Evolutionary conservation across 2,113 vertebrate species (phyloP), one percentile per base, ranked within the genome.

Genomic region (Hippocampus comes): DNA sequence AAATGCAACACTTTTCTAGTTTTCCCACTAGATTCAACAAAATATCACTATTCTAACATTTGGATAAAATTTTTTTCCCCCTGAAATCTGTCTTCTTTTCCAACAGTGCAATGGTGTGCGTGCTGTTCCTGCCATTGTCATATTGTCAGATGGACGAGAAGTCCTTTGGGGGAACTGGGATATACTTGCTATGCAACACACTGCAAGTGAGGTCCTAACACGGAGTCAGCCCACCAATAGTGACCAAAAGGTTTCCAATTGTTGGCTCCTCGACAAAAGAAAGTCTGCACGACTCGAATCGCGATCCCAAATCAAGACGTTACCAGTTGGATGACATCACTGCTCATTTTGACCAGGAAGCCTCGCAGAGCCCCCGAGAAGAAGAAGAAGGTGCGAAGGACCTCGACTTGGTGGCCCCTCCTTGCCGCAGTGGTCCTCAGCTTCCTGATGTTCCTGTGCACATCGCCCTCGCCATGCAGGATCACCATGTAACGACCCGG

Each of bases 401-500:
- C 73, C 68, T 94, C 82, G 4, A 91, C 83, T 70, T 63, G 82
- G 79, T 92, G 90, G 1, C 94, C 94, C 1, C 81, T 87, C 72
- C 82, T 89, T 48, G 93, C 92, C 0, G 93, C 94, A 68, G 73
- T 86, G n/a, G 86, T 86, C 51, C 80, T 90, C 70, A 96, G 93
- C 57, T 76, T 69, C 68, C 70, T 76, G 41, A 82, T 87, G 0
- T 89, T 88, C 66, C 76, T 83, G 6, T 91, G 87, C 9, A 92
- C 87, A 48, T 94, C 92, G 2, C 78, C 85, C 66, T 73, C 78
- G 4, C 71, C 82, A 68, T 71, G 89, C 88, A 96, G 88, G 48
- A 96, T 78, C 72, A 96, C 93, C 55, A 96, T 5, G 49, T 95
- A 96, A 69, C 92, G 93, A 21, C 94, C 94, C 0, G 93, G 92